These are phyloP conservation scores for Scaptodrosophila lebanonensis DNA, from an alignment of 1,140 invertebrate genomes.

Conservation along the genomic window DNA sequence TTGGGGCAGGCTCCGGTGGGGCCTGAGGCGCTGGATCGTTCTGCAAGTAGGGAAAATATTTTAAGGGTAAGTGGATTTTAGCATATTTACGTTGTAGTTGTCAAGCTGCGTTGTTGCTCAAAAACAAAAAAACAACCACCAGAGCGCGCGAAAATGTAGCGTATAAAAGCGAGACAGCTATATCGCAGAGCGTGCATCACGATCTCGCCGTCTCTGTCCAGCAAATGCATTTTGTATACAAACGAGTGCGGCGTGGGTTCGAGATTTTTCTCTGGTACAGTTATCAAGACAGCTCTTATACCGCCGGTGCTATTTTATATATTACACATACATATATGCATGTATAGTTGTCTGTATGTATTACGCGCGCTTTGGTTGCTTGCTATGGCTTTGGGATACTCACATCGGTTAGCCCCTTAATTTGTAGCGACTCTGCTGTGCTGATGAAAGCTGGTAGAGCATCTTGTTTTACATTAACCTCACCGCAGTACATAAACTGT, in stretches of 20 bases:
- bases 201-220: slow-evolving; percentile 16
- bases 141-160: neutral
- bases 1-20: slow-evolving; percentile 56
- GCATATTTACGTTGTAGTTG: neutral
- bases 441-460: slow-evolving; percentile 89
- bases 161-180: slow-evolving; percentile 35
- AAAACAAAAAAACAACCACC: slow-evolving; percentile 49
- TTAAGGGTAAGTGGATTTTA: no score
- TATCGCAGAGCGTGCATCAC: neutral
- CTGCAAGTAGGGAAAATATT: slow-evolving; percentile 30
- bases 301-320: slow-evolving; percentile 16
- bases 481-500: slow-evolving; percentile 92
- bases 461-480: slow-evolving; percentile 90
- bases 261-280: slow-evolving; percentile 65
- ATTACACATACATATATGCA: neutral
- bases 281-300: slow-evolving; percentile 64
- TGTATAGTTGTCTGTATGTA: slow-evolving; percentile 30
- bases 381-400: slow-evolving; percentile 44
- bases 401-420: slow-evolving; percentile 86
- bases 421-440: slow-evolving; percentile 89
- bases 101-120: neutral
- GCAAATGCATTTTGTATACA: slow-evolving; percentile 2
- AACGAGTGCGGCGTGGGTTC: slow-evolving; percentile 20
- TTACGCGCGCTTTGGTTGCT: slow-evolving; percentile 49
- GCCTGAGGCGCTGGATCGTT: slow-evolving; percentile 68